Conservation (phyloP, 2,113 vertebrate genomes). For the Salvator merianae region DNA sequence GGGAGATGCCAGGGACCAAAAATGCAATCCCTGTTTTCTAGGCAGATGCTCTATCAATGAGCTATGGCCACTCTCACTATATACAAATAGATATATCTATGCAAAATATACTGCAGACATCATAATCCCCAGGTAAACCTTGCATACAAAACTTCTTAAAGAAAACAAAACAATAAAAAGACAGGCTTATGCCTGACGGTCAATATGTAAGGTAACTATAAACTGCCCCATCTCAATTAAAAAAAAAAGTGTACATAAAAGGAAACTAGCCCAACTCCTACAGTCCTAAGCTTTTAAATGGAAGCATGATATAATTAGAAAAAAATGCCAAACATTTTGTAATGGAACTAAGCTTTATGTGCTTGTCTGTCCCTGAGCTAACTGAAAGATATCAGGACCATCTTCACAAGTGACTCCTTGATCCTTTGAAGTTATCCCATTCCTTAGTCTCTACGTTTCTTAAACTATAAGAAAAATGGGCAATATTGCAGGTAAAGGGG, state of each 20-base stretch:
- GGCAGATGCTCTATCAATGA: too few species aligned
- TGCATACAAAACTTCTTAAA: not conserved
- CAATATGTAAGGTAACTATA: not conserved
- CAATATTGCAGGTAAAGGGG: not conserved
- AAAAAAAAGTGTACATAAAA: not conserved
- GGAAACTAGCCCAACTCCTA: not conserved
- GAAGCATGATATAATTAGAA: not conserved
- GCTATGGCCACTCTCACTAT: too few species aligned
- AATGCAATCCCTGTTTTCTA: too few species aligned
- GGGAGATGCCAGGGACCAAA: too few species aligned
- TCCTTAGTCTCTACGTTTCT: too few species aligned
- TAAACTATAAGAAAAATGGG: not conserved
- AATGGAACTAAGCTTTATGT: not conserved
- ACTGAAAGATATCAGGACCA: not conserved
- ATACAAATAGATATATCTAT: too few species aligned
- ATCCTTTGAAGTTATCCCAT: not conserved
- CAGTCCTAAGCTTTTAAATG: not conserved
- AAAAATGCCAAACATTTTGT: not conserved
- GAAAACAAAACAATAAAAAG: not conserved
- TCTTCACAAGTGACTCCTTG: not conserved
- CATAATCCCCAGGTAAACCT: not conserved
- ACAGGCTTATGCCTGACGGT: not conserved
- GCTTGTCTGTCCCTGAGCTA: not conserved
- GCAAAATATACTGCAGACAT: not conserved
- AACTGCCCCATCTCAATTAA: not conserved